Evolutionary conservation across 2,113 vertebrate genomes (phyloP).

Genomic region (Barnardius zonarius): DNA sequence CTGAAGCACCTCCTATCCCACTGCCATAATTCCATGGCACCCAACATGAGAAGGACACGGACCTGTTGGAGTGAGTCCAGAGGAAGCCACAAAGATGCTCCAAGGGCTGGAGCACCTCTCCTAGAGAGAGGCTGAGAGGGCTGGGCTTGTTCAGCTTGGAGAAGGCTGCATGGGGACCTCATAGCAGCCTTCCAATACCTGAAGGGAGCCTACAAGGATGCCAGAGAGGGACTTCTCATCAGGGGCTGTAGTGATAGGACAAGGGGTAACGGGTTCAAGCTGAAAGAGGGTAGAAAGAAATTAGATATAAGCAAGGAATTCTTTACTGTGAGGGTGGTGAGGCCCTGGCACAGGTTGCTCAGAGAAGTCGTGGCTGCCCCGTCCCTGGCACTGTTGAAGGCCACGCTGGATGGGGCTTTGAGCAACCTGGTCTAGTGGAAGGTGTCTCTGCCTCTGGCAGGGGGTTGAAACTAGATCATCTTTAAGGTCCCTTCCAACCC

Average conservation of each 20-base stretch:
- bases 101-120: background rate
- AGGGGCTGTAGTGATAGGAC: background rate
- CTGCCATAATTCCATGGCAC: background rate
- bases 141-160: background rate
- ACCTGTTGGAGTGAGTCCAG: background rate
- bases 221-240: background rate
- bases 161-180: background rate
- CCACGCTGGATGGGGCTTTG: background rate
- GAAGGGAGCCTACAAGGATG: background rate
- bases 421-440: background rate
- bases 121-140: background rate
- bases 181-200: background rate
- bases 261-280: background rate
- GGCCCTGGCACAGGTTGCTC: background rate
- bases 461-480: background rate
- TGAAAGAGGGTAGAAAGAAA: background rate
- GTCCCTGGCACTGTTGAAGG: background rate
- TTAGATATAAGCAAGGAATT: background rate
- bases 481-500: background rate
- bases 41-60: background rate
- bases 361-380: background rate
- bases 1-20: background rate
- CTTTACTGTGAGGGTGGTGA: background rate
- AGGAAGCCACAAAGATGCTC: background rate
- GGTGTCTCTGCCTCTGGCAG: background rate